Base-by-base conservation (phyloP, 2,888 invertebrate genomes). In the Megamerina dolium region DNA sequence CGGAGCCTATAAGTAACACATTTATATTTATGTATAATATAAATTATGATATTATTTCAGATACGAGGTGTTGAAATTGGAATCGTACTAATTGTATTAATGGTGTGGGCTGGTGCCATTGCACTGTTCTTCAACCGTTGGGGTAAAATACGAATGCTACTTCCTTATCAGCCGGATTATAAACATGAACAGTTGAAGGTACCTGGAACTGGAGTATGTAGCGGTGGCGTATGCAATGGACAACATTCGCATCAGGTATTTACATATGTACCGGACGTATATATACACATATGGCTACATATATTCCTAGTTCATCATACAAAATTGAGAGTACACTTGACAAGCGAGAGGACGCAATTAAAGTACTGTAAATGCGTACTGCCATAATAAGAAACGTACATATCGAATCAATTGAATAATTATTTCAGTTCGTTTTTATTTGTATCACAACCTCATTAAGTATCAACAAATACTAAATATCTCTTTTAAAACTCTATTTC, bases 151-250 rank as follows among this genome's bases (percentile, higher is more conserved):
- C 80, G 91, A 34, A 91, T 91, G 90, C 75, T 92, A 55, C 77
- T 91, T 55, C 91, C 91, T 5, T 91, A 91, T 67, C 91, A 91
- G 63, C 91, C 91, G 10, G 89, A 90, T 67, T 91, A 90, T 71
- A 91, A 91, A 64, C 81, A 82, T 56, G 90, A 90, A 59, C 89
- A 90, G 66, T 73, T 90, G 39, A 89, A 90, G 76, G 83, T 83
- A 26, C 84, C 84, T 4, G 83, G 83, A 6, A 80, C 83, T 1
- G 82, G 82, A 1, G 81, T 80, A 3, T 84, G 84, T 66, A 76
- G 79, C 20, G 78, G 80, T 32, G 76, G 76, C 32, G 75, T 78
- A 50, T 77, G 77, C 56, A 74, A 74, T 54, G 76, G 76, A 20
- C 81, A 82, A 58, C 80, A 79, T 48, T 72, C 72, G 37, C 72